phyloP scores from a whole-genome alignment of 2,797 vertebrate species.

The Hypotaenidia okinawae region DNA sequence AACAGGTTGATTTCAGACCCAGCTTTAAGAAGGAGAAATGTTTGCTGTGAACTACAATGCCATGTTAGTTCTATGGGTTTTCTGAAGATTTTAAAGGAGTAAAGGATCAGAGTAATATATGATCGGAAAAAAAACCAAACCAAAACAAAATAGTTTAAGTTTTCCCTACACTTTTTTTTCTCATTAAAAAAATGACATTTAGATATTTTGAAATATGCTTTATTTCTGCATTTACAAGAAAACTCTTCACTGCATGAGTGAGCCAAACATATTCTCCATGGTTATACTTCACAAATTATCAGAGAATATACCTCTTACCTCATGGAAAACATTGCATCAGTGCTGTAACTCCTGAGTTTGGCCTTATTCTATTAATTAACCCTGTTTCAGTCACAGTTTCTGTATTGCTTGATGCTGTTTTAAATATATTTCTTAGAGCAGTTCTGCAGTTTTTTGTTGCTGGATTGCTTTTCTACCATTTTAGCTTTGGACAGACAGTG shows the following conservation, averaged over 20 bases:
- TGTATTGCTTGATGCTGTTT: not conserved
- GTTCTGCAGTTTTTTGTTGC: not conserved
- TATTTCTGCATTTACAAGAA: not conserved
- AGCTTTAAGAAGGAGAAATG: not conserved
- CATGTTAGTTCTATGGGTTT: not conserved
- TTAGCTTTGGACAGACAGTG: not conserved
- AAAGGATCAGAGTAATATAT: not conserved
- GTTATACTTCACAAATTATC: not conserved
- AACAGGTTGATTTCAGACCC: not conserved
- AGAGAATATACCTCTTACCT: not conserved
- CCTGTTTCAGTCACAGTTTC: not conserved
- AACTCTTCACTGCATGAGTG: not conserved
- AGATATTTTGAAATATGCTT: not conserved
- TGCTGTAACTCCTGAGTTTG: not conserved
- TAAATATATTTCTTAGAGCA: not conserved
- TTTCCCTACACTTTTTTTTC: not conserved
- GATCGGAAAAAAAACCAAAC: no score
- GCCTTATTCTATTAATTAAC: not conserved
- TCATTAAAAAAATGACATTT: not conserved
- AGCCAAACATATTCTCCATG: not conserved
- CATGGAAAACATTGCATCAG: not conserved
- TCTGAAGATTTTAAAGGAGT: not conserved
- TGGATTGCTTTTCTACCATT: not conserved
- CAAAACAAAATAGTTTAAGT: not conserved
- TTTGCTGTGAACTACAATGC: not conserved